A percentile compares a stretch with the other conserved stretches of the same genome.
Evolutionary conservation across 2,888 invertebrate genomes (phyloP).

Genomic region (Hemicrepidius hirtus): DNA sequence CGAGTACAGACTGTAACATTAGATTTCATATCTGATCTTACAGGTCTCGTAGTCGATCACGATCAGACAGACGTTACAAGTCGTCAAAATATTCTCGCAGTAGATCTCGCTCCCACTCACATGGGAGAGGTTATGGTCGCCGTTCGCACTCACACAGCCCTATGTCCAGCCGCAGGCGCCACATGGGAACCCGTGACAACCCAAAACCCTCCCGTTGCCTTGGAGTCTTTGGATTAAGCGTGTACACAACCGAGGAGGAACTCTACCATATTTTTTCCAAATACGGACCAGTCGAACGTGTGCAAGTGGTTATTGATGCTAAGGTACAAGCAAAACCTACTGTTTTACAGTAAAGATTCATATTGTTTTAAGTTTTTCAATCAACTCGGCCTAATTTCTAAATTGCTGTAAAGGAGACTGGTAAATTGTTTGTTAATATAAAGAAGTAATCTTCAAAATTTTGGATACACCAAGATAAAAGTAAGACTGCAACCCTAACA

Average conservation of each 20-base stretch:
- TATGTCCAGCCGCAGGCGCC: constrained; percentile 87
- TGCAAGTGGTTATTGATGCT: constrained; percentile 96
- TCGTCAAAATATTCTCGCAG: constrained; percentile 79
- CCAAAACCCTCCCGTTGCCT: constrained; percentile 92
- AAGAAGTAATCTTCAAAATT: no score
- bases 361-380: constrained; percentile 53
- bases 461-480: no score
- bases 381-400: no score
- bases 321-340: constrained; percentile 77
- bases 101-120: constrained; percentile 72
- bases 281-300: constrained; percentile 93
- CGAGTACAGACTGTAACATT: constrained; percentile 57
- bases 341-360: not conserved
- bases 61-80: constrained; percentile 74
- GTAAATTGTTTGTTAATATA: no score
- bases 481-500: no score
- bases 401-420: no score
- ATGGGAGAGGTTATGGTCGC: constrained; percentile 74
- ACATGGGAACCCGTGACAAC: constrained; percentile 88
- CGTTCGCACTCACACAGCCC: constrained; percentile 85
- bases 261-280: constrained; percentile 94
- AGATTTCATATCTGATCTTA: constrained; percentile 61
- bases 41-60: constrained; percentile 78
- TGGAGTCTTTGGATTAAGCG: constrained; percentile 95
- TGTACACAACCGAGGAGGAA: constrained; percentile 94